phyloP scores from a whole-genome alignment of 2,797 vertebrate genomes.

The Myotis findleyi region DNA sequence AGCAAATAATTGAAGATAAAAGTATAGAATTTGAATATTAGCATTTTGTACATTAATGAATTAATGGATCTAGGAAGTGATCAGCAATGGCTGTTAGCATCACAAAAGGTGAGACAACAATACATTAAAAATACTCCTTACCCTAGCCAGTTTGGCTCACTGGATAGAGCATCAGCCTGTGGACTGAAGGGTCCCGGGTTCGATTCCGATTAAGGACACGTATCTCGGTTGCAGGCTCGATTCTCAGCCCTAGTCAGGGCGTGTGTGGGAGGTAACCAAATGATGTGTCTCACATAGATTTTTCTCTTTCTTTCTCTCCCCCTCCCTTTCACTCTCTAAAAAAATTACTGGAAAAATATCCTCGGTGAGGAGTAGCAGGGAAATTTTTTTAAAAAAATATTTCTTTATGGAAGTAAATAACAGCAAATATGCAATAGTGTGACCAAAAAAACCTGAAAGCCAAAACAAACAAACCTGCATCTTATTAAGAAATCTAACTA shows the following conservation, averaged over 20 bases:
- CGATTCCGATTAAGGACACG: background rate
- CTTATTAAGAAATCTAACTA: background rate
- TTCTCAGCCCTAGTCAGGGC: background rate
- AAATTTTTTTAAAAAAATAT: background rate
- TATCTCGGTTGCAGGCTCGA: background rate
- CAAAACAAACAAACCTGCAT: background rate
- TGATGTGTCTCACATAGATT: background rate
- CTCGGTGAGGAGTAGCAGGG: no score
- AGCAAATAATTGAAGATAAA: constrained; percentile 19
- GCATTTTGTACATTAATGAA: background rate
- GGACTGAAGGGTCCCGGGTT: background rate
- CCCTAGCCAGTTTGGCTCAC: background rate
- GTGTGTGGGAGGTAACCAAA: background rate
- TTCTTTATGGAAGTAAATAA: background rate
- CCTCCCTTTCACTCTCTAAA: background rate
- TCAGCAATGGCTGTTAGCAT: background rate
- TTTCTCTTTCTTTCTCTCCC: background rate
- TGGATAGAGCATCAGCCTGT: background rate
- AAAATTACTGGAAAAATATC: no score
- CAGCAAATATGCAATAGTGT: background rate
- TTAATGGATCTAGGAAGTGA: background rate
- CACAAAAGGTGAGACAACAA: background rate
- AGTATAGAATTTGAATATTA: background rate
- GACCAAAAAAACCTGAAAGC: background rate
- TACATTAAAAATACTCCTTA: background rate